Base-by-base conservation (phyloP, 2,797 vertebrate genomes). In the Sebastes ruberrimus region DNA sequence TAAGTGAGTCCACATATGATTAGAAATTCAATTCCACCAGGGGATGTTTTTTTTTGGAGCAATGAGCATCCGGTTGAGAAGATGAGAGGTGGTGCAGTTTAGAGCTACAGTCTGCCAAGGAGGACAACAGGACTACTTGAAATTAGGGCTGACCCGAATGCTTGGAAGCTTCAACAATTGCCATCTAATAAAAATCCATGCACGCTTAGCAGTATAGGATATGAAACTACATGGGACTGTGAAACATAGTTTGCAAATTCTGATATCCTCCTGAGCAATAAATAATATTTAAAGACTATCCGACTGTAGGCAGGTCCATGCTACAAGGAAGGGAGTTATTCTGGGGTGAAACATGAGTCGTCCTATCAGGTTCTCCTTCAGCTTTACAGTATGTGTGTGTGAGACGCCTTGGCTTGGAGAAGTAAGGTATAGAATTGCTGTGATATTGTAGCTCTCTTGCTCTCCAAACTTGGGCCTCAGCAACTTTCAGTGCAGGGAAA, bases 401-500 rank as follows among this genome's bases (percentile, higher is more conserved):
- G 69, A 33, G 53, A 22, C 1, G 2, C 7, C 28, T 32, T 16
- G 32, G 13, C 27, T 65, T 63, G 53, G 23, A 69, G 16, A 73
- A 10, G 10, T 5, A 66, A 64, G 66, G 80, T 81, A 63, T 90
- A 88, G 80, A 80, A 80, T 88, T 90, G 82, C 88, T 78, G 81
- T 71, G 81, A 87, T 82, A 87, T 63, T 83, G 74, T 63, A 80
- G 67, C 83, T 88, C 81, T 74, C 74, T 86, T 71, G 72, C 71
- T 68, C 68, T 82, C 35, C 35, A 73, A 88, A 77, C 46, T 16
- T 62, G 33, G 30, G 30, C 59, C 83, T 93, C 88, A 88, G 86
- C 90, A 90, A 80, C 84, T 93, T 89, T 91, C 62, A 79, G 64
- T 57, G 71, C 38, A 70, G 79, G 71, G 88, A 92, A 64, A 88